phyloP scores from a whole-genome alignment of 2,797 vertebrate species.

The Arnoldichthys spilopterus region DNA sequence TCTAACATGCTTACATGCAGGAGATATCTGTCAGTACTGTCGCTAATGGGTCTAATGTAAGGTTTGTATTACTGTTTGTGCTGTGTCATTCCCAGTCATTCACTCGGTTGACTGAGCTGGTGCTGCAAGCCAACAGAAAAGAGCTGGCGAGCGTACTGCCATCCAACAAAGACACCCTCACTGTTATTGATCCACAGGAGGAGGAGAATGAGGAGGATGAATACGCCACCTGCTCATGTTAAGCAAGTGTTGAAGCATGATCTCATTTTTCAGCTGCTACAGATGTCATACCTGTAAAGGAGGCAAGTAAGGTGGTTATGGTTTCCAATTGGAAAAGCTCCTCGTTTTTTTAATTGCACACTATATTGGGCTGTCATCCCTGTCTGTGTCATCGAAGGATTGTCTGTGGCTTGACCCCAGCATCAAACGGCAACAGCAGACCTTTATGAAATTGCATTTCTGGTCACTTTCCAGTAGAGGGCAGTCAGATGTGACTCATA shows the following conservation, averaged over 20 bases:
- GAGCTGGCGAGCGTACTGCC: slow-evolving; percentile 81
- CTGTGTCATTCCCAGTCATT: slow-evolving; percentile 80
- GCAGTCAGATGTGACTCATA: not conserved
- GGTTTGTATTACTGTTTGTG: slow-evolving; percentile 25
- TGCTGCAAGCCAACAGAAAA: slow-evolving; percentile 88
- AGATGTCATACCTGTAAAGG: not conserved
- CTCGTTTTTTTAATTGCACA: not conserved
- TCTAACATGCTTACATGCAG: not conserved
- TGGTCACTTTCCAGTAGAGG: not conserved
- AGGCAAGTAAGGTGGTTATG: not conserved
- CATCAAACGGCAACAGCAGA: not conserved
- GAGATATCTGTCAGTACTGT: not conserved
- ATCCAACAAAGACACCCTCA: slow-evolving; percentile 74
- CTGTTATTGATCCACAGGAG: slow-evolving; percentile 74
- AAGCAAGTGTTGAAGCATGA: slow-evolving; percentile 47
- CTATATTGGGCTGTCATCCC: not conserved
- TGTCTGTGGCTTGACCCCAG: not conserved
- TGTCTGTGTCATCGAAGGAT: not conserved
- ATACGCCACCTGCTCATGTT: slow-evolving; percentile 84
- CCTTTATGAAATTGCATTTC: not conserved
- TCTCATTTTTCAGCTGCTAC: not conserved
- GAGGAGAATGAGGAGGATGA: slow-evolving; percentile 71
- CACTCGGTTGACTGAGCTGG: slow-evolving; percentile 86
- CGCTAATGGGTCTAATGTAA: not conserved
- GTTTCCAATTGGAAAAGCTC: not conserved